These are phyloP conservation scores for Drosophila paulistorum DNA, from an alignment of 1,140 invertebrate genomes.

Conservation along the genomic window DNA sequence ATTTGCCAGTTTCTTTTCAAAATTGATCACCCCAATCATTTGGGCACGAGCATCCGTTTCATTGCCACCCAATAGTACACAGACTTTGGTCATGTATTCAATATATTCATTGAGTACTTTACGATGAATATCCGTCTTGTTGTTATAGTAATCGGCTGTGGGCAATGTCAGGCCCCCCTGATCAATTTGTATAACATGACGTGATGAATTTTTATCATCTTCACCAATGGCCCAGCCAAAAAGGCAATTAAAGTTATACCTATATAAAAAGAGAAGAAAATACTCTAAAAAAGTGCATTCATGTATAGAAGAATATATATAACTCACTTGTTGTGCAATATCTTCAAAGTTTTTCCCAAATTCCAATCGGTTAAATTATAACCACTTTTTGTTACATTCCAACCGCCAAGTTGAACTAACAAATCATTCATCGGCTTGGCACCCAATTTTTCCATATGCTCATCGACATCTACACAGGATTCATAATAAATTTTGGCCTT, in stretches of 20 bases:
- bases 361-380: conserved; percentile 88
- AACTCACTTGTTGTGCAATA: conserved; percentile 89
- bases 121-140: conserved; percentile 88
- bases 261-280: conserved; percentile 33
- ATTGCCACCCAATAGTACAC: conserved; percentile 93
- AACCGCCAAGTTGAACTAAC: conserved; percentile 89
- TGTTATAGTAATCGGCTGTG: conserved; percentile 95
- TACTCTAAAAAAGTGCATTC: neutral
- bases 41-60: conserved; percentile 88
- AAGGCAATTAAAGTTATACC: conserved; percentile 93
- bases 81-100: conserved; percentile 96
- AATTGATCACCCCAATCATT: conserved; percentile 88
- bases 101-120: conserved; percentile 94
- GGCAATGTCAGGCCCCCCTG: conserved; percentile 95
- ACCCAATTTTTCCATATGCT: conserved; percentile 93
- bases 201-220: conserved; percentile 95
- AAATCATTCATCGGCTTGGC: conserved; percentile 91
- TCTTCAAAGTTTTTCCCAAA: conserved; percentile 90
- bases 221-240: conserved; percentile 96
- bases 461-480: conserved; percentile 96
- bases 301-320: no score
- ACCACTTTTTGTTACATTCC: conserved; percentile 87
- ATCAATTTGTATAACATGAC: conserved; percentile 95
- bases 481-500: conserved; percentile 96
- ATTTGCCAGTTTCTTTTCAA: conserved; percentile 94